These are phyloP conservation scores for Melinopterus prodromus DNA, from an alignment of 2,888 invertebrate genomes.

Conservation along the genomic window DNA sequence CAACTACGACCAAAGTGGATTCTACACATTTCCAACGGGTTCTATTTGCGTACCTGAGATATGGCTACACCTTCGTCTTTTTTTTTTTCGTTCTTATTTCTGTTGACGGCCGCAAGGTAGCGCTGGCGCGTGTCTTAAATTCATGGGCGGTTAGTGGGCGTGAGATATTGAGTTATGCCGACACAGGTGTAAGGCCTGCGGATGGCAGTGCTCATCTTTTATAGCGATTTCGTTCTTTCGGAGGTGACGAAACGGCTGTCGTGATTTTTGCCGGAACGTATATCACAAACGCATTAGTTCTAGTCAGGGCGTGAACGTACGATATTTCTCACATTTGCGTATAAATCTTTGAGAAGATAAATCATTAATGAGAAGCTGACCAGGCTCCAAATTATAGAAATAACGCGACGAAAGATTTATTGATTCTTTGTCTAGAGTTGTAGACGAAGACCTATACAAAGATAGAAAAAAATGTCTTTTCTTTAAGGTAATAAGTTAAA, in stretches of 20 bases:
- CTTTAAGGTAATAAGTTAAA: no score
- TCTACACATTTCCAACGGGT: neutral
- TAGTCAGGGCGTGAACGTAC: neutral
- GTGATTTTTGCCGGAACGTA: neutral
- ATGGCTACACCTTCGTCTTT: neutral
- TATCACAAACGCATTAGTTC: neutral
- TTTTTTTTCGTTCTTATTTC: neutral
- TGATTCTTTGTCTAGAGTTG: neutral
- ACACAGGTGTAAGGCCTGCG: neutral
- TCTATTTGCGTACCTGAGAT: neutral
- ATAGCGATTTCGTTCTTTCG: neutral
- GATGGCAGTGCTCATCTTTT: neutral
- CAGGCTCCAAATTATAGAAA: neutral
- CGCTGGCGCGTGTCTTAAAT: neutral
- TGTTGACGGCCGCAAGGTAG: neutral
- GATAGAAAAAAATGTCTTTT: no score
- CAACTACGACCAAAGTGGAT: neutral
- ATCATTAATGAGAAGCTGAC: neutral
- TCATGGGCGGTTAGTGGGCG: neutral
- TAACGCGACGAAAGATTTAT: neutral
- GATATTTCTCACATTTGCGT: neutral
- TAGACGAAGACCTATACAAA: no score
- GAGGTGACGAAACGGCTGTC: neutral
- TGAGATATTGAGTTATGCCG: neutral
- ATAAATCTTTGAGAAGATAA: neutral